Base-by-base conservation (phyloP, 2,797 vertebrate species). In the Parambassis ranga region DNA sequence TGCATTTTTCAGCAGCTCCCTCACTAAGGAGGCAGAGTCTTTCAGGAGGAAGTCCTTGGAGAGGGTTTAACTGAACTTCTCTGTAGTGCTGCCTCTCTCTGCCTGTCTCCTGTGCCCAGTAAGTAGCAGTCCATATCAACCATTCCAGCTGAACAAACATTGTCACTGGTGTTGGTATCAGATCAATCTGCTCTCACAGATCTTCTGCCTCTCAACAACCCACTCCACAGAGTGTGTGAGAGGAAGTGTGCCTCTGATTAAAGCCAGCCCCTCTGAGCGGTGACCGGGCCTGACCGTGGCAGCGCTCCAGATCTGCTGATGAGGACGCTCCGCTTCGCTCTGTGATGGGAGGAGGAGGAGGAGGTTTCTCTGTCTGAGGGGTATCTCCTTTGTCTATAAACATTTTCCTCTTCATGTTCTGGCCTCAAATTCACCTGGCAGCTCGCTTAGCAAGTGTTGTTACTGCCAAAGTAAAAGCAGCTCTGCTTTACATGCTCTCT, bases 381-480 rank as follows among this genome's bases (percentile, higher is more conserved):
- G 52, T 55, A 58, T 78, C 67, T 78, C 68, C 63, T 65, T 59
- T 20, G 59, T 77, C 82, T 71, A 68, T 66, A 78, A 87, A 87
- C 80, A 75, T 65, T 81, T 65, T 28, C 46, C 71, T 69, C 59
- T 48, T 89, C 85, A 87, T 75, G 57, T 19, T 39, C 33, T 10
- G 46, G 60, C 60, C 69, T 72, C 44, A 77, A 86, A 88, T 88
- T 77, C 67, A 86, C 80, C 86, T 85, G 84, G 78, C 87, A 90
- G 87, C 89, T 67, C 64, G 57, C 70, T 82, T 80, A 52, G 79
- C 78, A 28, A 58, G 69, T 62, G 83, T 79, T 88, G 86, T 81
- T 62, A 75, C 75, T 69, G 75, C 79, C 79, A 82, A 75, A 79
- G 48, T 49, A 39, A 63, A 80, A 68, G 70, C 71, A 52, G 58